phyloP scores from a whole-genome alignment of 2,797 vertebrate species.

The Melanogrammus aeglefinus region DNA sequence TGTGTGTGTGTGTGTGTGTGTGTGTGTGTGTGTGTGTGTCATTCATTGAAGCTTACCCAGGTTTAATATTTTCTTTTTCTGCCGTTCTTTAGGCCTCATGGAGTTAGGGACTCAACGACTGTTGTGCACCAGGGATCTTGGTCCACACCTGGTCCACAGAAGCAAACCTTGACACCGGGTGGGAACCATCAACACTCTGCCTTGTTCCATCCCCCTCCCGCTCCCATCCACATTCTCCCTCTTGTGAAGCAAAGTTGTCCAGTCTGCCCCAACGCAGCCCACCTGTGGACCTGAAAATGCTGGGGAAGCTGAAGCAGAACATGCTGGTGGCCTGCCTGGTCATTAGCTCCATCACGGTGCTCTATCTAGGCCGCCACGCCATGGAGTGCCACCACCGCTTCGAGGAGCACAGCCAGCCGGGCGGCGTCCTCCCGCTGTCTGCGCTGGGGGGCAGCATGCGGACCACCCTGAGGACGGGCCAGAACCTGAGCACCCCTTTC shows the following conservation, averaged over 20 bases:
- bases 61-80: conserved; percentile 32
- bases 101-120: conserved; percentile 65
- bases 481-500: conserved; percentile 69
- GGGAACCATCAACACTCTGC: conserved; percentile 32
- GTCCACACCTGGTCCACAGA: conserved; percentile 52
- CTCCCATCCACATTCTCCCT: not conserved
- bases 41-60: not conserved
- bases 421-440: conserved; percentile 53
- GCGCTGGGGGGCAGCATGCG: conserved; percentile 59
- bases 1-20: not conserved
- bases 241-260: not conserved
- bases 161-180: conserved; percentile 62
- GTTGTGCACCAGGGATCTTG: conserved; percentile 62
- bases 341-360: conserved; percentile 91
- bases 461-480: conserved; percentile 69
- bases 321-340: conserved; percentile 90
- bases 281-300: conserved; percentile 66
- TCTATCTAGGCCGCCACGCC: conserved; percentile 92
- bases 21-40: not conserved
- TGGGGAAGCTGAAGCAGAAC: conserved; percentile 96
- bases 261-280: conserved; percentile 10
- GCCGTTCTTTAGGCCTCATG: conserved; percentile 68
- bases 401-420: conserved; percentile 79
- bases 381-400: conserved; percentile 97
- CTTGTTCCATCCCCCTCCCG: conserved; percentile 23